Evolutionary conservation across 2,888 invertebrate species (phyloP).

Genomic region (Charanyca ferruginea): DNA sequence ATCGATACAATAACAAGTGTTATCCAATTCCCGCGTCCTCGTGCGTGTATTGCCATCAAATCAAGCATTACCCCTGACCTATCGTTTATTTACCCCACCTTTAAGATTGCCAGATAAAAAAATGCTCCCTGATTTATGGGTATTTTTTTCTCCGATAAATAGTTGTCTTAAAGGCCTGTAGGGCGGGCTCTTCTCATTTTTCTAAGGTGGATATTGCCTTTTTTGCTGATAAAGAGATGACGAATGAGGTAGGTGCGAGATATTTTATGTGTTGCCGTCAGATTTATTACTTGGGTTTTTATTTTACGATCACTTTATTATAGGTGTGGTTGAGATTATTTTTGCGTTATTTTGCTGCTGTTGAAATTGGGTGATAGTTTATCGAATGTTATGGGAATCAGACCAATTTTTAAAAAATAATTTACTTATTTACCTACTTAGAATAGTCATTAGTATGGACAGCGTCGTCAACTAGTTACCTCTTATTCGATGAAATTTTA

Average conservation of each 20-base stretch:
- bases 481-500: no score
- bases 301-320: constrained; percentile 71
- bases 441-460: no score
- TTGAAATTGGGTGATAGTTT: constrained; percentile 37
- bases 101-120: constrained; percentile 86
- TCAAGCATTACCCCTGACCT: constrained; percentile 62
- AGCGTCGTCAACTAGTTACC: no score
- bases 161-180: constrained; percentile 86
- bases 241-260: constrained; percentile 82
- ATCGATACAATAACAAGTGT: constrained; percentile 19
- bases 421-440: no score
- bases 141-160: constrained; percentile 83
- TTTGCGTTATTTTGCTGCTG: constrained; percentile 38
- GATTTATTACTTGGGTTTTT: constrained; percentile 67
- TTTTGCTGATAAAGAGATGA: constrained; percentile 88
- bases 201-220: constrained; percentile 85
- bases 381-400: not conserved
- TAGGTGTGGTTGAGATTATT: constrained; percentile 69
- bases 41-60: constrained; percentile 52
- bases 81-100: constrained; percentile 74
- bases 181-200: constrained; percentile 84
- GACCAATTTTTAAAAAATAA: not conserved
- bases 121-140: constrained; percentile 83
- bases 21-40: constrained; percentile 7
- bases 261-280: constrained; percentile 73